Evolutionary conservation across 2,888 invertebrate genomes (phyloP).

Genomic region (Strigamia transsilvanica): DNA sequence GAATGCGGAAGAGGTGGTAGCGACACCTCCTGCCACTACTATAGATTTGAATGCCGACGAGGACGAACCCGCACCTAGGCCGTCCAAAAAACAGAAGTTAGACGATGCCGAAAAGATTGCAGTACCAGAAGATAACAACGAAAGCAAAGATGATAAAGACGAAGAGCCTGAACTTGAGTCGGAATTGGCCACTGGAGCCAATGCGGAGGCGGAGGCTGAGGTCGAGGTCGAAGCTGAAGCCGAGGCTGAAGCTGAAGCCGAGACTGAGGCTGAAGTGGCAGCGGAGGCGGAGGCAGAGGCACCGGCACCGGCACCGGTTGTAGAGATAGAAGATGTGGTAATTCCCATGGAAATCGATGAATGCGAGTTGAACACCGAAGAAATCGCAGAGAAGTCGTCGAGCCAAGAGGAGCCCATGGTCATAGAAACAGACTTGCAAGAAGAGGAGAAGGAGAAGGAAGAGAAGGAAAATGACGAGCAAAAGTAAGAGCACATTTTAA

Average conservation of each 20-base stretch:
- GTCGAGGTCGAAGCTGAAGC: not conserved
- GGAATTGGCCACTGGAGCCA: not conserved
- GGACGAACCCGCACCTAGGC: not conserved
- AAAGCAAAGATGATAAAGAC: slow-evolving; percentile 23
- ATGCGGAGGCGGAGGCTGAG: not conserved
- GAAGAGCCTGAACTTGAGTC: not conserved
- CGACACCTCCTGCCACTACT: not conserved
- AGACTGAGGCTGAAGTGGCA: not conserved
- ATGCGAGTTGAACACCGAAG: too few species aligned
- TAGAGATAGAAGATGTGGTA: too few species aligned
- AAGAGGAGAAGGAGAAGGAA: slow-evolving; percentile 28
- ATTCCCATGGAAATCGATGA: too few species aligned
- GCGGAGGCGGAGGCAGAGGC: not conserved
- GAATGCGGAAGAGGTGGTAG: not conserved
- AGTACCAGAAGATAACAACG: not conserved
- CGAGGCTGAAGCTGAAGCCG: not conserved
- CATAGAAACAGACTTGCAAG: not conserved
- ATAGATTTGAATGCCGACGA: slow-evolving; percentile 12
- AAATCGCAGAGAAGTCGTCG: too few species aligned
- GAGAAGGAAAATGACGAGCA: slow-evolving; percentile 52
- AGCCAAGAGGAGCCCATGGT: not conserved
- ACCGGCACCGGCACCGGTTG: too few species aligned
- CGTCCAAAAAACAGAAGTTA: slow-evolving; percentile 10
- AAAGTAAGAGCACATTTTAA: slow-evolving; percentile 50
- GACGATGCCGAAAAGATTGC: not conserved